Evolutionary conservation across 2,113 vertebrate species (phyloP).

Genomic region (Orthonyx spaldingii): DNA sequence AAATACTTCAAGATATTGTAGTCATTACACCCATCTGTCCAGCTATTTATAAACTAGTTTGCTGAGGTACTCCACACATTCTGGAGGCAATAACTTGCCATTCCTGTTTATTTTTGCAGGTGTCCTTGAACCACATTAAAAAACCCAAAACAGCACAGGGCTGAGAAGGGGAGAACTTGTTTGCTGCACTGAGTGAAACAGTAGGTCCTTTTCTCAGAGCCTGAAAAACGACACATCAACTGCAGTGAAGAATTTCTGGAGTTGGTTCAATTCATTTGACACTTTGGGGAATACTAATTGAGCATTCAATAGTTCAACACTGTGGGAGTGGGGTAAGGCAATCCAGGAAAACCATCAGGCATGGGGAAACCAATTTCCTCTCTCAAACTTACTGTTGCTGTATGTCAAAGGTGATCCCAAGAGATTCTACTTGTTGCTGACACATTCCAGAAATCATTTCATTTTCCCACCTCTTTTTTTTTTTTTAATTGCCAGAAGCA

Average conservation of each 20-base stretch:
- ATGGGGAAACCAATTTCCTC: constrained; percentile 18
- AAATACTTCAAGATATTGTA: neutral
- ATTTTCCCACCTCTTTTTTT: neutral
- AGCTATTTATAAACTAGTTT: neutral
- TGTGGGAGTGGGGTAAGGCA: neutral
- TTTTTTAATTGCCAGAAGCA: neutral
- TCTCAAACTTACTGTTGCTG: constrained; percentile 4
- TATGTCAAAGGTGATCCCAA: neutral
- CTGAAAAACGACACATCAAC: neutral
- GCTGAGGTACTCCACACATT: neutral
- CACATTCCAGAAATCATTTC: constrained; percentile 8
- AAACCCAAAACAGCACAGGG: neutral
- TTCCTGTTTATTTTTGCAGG: constrained; percentile 31
- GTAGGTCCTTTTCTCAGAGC: neutral
- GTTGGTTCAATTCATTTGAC: neutral
- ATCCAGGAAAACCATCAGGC: neutral
- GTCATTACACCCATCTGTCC: neutral
- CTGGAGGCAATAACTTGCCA: neutral
- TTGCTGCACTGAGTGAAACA: neutral
- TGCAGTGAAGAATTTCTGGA: constrained; percentile 8
- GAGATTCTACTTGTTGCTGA: constrained; percentile 22
- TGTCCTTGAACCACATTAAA: neutral
- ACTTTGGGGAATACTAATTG: constrained; percentile 20
- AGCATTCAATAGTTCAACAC: neutral
- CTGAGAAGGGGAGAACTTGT: neutral